phyloP scores from a whole-genome alignment of 2,888 invertebrate species.

The Oscheius sp. region DNA sequence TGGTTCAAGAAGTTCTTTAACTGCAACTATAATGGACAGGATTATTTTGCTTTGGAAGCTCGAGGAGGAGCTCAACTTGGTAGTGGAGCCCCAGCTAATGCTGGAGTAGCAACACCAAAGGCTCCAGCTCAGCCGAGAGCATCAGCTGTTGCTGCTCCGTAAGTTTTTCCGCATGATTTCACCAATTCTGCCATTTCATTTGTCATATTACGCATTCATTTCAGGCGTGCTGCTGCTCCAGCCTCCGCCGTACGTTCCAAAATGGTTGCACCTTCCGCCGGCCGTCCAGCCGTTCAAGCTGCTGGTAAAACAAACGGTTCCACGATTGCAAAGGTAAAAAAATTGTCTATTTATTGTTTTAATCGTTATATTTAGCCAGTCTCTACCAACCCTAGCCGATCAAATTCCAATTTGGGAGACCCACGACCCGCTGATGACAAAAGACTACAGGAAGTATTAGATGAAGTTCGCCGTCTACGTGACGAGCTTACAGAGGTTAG shows the following conservation, averaged over 20 bases:
- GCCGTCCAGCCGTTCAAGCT: not conserved
- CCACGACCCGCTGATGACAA: conserved; percentile 32
- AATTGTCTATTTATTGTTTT: not conserved
- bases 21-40: conserved; percentile 97
- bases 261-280: conserved; percentile 12
- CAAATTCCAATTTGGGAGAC: conserved; percentile 35
- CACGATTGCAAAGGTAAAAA: conserved; percentile 1
- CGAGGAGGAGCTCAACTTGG: conserved; percentile 74
- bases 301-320: conserved; percentile 15
- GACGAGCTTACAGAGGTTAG: conserved; percentile 59
- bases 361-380: conserved; percentile 2
- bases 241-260: conserved; percentile 8
- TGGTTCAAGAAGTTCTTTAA: conserved; percentile 99
- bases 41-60: conserved; percentile 90
- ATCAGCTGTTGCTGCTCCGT: not conserved
- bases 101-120: not conserved
- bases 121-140: not conserved
- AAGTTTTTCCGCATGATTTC: not conserved
- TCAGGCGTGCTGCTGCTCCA: conserved; percentile 1
- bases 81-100: conserved; percentile 8
- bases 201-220: conserved; percentile 3
- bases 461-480: conserved; percentile 48
- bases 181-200: not conserved
- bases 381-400: conserved; percentile 28
- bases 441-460: conserved; percentile 18